Evolutionary conservation across 1,140 invertebrate genomes (phyloP), one percentile per base, ranked within the genome.

Genomic region (Trichoplusia ni): DNA sequence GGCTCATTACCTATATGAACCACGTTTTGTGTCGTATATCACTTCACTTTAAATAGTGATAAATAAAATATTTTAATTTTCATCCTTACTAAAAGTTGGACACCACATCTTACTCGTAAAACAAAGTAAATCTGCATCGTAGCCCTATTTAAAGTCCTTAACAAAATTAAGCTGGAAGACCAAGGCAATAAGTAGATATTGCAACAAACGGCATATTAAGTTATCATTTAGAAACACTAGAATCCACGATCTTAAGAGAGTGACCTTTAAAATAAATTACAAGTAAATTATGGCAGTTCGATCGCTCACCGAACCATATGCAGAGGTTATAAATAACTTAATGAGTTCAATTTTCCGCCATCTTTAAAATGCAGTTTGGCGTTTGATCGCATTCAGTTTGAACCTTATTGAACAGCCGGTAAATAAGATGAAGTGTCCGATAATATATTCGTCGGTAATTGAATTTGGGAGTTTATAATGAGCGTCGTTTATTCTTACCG

Each of bases 211-310:
- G 14, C 27, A 49, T n/a, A 49, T 38, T 27, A 16, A 16, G 19
- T 21, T 40, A 27, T 40, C 23, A 56, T 27, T 54, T 19, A 42
- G 13, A 40, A 49, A 19, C 25, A 11, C 37, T 63, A 60, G 56
- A 23, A 53, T 46, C 25, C 21, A 37, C 25, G 27, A 18, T 58
- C 37, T n/a, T n/a, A n/a, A n/a, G 60, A 38, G 64, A 44, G 40
- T 65, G 65, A 79, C 70, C 73, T 77, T 75, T 76, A 68, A 64
- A 72, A 68, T 74, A 77, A 79, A 77, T 81, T 81, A 65, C 71
- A 37, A 64, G 69, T 69, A 75, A 83, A 83, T 81, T 77, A 76
- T 74, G 56, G 75, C 67, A 77, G 76, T 73, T 73, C 67, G 74
- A 63, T 69, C 73, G 69, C 46, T 62, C 59, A 60, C 38, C 69